These are phyloP conservation scores for Ochotona princeps DNA, from an alignment of 2,113 vertebrate species.

Conservation along the genomic window DNA sequence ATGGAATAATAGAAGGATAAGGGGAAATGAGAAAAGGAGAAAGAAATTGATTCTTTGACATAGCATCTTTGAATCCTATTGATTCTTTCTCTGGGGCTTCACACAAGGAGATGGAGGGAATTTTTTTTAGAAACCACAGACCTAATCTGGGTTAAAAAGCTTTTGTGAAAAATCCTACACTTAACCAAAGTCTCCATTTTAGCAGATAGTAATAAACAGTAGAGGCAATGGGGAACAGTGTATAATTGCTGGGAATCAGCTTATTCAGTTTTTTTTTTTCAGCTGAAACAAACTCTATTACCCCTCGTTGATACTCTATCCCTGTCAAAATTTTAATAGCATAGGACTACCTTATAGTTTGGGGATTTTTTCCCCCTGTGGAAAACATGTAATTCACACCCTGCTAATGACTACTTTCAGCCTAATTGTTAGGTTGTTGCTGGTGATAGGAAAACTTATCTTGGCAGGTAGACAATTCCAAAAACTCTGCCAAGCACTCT, in stretches of 20 bases:
- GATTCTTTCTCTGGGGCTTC: constrained; percentile 18
- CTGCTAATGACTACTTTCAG: constrained; percentile 66
- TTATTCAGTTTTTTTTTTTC: neutral
- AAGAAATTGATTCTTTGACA: neutral
- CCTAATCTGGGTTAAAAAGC: neutral
- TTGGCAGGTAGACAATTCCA: constrained; percentile 54
- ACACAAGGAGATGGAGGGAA: neutral
- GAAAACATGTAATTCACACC: constrained; percentile 57
- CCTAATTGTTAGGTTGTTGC: constrained; percentile 56
- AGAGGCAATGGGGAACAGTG: neutral
- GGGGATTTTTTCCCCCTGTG: neutral
- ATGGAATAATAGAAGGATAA: neutral
- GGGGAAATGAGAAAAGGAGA: neutral
- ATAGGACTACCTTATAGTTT: constrained; percentile 1
- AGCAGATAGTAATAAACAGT: constrained; percentile 18
- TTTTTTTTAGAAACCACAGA: constrained; percentile 19
- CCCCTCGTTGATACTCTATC: constrained; percentile 35
- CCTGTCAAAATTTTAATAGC: constrained; percentile 57
- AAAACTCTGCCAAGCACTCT: constrained; percentile 39
- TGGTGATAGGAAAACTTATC: constrained; percentile 54
- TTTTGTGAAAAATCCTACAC: constrained; percentile 18
- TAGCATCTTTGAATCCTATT: neutral
- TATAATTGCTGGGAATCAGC: constrained; percentile 38
- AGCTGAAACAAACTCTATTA: constrained; percentile 52
- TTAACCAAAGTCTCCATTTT: constrained; percentile 5